These are phyloP conservation scores for Gnathochromis pfefferi DNA, from an alignment of 2,113 vertebrate genomes.

Conservation along the genomic window DNA sequence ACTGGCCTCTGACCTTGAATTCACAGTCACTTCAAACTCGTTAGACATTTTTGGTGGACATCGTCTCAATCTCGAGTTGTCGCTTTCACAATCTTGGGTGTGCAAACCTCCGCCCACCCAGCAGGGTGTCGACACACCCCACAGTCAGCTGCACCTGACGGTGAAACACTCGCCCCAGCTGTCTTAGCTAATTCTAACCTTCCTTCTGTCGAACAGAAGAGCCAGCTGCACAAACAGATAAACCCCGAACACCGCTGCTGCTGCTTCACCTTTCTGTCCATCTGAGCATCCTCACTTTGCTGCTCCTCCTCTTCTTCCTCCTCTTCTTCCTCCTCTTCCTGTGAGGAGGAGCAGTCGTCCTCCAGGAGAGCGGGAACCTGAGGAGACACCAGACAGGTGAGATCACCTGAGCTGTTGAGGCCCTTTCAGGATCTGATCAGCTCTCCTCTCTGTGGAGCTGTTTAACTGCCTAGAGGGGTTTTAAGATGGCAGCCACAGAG, in stretches of 20 bases:
- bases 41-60: background rate
- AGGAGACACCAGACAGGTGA: background rate
- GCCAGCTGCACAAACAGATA: background rate
- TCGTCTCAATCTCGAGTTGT: background rate
- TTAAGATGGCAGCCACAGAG: background rate
- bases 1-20: background rate
- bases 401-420: background rate
- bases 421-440: background rate
- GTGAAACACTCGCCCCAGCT: background rate
- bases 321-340: conserved; percentile 56
- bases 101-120: background rate
- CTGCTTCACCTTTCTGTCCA: conserved; percentile 81
- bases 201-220: background rate
- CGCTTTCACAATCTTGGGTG: background rate
- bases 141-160: background rate
- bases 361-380: conserved; percentile 91
- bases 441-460: background rate
- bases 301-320: conserved; percentile 5
- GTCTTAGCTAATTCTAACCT: background rate
- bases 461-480: background rate
- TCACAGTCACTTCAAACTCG: background rate
- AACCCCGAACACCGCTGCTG: background rate
- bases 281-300: background rate
- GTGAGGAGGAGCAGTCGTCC: conserved; percentile 54
- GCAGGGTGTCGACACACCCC: background rate